These are phyloP conservation scores for Oceanodroma tethys DNA, from an alignment of 2,113 vertebrate genomes.

Conservation along the genomic window DNA sequence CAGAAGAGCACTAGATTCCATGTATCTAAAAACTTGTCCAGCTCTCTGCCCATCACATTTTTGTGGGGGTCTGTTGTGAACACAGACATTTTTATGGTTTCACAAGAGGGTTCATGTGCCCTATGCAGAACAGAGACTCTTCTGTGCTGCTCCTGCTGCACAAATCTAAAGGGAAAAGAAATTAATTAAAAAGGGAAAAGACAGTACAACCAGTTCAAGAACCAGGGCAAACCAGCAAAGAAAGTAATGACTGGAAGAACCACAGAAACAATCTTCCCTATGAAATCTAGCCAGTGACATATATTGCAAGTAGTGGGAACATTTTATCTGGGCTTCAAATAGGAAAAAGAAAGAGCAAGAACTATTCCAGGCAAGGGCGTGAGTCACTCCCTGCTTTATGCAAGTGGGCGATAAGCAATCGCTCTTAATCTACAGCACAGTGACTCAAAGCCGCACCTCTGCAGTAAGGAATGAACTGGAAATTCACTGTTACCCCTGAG, in stretches of 20 bases:
- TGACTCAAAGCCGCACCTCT: not conserved
- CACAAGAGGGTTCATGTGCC: fast-evolving
- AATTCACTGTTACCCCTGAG: not conserved
- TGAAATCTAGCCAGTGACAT: not conserved
- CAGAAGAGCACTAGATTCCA: not conserved
- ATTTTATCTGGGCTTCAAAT: not conserved
- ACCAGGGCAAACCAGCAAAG: not conserved
- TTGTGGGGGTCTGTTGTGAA: not conserved
- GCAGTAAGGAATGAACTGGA: not conserved
- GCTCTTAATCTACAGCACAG: not conserved
- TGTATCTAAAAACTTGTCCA: not conserved
- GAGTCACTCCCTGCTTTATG: not conserved
- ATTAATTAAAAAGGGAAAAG: not conserved
- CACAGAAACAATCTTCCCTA: not conserved
- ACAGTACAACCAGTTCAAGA: not conserved
- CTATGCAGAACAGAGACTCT: not conserved
- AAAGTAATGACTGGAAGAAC: not conserved
- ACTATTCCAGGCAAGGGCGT: not conserved
- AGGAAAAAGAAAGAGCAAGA: not conserved
- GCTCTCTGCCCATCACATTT: not conserved
- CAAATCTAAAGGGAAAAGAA: not conserved
- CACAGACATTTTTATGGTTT: not conserved
- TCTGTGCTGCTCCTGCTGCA: not conserved
- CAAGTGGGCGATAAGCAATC: not conserved
- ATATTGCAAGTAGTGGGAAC: not conserved